Evolutionary conservation across 2,113 vertebrate genomes (phyloP), one percentile per base, ranked within the genome.

Genomic region (Pelobates fuscus): DNA sequence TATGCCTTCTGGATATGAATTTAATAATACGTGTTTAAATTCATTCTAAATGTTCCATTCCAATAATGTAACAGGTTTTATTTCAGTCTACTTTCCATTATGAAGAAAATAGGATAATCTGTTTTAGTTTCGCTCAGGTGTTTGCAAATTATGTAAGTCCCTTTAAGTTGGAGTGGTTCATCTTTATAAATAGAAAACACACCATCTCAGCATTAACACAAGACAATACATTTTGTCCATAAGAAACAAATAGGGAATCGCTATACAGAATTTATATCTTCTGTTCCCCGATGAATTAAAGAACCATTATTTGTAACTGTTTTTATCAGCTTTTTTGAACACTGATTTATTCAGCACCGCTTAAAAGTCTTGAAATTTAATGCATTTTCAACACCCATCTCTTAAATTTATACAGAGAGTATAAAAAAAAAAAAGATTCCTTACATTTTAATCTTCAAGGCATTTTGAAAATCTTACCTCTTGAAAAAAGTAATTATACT

Each of bases 131-230:
- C 32, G 69, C 46, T 61, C 69, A 71, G 69, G 41, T 61, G 69
- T 71, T 71, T 60, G 58, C 69, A 71, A 46, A 61, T 71, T 61
- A 60, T 46, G 57, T 57, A 71, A 32, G 49, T 61, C 29, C 46
- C 37, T 71, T 71, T 71, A 71, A 37, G 41, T 37, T 49, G 69
- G 41, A 46, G 26, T 49, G 58, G 69, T 46, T 71, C 20, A 61
- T 61, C 57, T 46, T 61, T 46, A 61, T 71, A 60, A 71, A 30
- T 46, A 61, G 26, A 46, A 71, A 49, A 49, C 46, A 24, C 61
- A 27, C 57, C 21, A 15, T 60, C 23, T 71, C 69, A 71, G 57
- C 69, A 71, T 29, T 71, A 61, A 61, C 21, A 26, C 17, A 61
- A 59, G 37, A 7, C 24, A 61, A 37, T 23, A n/a, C 32, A 27